Conservation (phyloP, 2,888 invertebrate genomes). For the Linnaemya vulpina region DNA sequence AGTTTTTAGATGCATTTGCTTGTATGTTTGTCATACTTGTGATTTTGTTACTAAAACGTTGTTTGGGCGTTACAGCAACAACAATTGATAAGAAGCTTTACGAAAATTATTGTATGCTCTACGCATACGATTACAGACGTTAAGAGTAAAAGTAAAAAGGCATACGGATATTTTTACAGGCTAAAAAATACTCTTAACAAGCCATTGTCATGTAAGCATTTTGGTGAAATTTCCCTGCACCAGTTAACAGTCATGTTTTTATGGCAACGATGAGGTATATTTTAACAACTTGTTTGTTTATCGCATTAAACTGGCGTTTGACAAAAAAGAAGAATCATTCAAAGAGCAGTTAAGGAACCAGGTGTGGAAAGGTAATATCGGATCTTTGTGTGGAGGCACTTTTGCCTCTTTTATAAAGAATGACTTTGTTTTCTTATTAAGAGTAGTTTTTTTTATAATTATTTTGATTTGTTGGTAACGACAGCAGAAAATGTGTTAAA, state of each 20-base stretch:
- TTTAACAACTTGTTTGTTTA: slow-evolving; percentile 17
- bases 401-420: too few species aligned
- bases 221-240: slow-evolving; percentile 18
- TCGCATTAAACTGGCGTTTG: neutral
- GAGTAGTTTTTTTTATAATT: too few species aligned
- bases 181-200: slow-evolving; percentile 23
- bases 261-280: neutral
- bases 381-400: neutral
- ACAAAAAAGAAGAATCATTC: neutral
- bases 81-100: slow-evolving; percentile 63
- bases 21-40: slow-evolving; percentile 11
- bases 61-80: slow-evolving; percentile 63
- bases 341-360: neutral
- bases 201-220: slow-evolving; percentile 35
- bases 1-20: neutral
- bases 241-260: slow-evolving; percentile 28
- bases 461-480: too few species aligned
- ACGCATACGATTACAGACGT: neutral
- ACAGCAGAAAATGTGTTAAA: too few species aligned
- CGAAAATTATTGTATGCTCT: slow-evolving; percentile 38
- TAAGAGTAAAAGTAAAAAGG: neutral
- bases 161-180: neutral
- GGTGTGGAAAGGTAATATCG: neutral
- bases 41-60: slow-evolving; percentile 40
- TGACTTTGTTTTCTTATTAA: too few species aligned